These are phyloP conservation scores for Sinocyclocheilus grahami DNA, from an alignment of 2,113 vertebrate species.

Conservation along the genomic window DNA sequence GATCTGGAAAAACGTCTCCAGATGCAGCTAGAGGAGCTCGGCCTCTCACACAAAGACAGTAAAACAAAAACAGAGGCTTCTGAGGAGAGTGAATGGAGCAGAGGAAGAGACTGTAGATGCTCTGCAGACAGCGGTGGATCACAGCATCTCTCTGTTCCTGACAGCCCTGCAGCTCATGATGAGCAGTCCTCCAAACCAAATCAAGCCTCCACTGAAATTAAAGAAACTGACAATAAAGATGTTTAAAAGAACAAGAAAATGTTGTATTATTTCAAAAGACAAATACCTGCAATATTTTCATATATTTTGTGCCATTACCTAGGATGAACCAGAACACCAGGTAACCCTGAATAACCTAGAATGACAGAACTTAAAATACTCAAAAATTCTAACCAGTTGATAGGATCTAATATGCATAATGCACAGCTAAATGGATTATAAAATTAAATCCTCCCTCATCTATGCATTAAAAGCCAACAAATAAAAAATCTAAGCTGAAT, in stretches of 20 bases:
- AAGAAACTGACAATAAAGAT: slow-evolving; percentile 21
- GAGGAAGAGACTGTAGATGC: background rate
- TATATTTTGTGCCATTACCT: background rate
- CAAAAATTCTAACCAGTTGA: background rate
- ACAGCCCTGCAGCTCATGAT: background rate
- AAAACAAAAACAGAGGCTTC: background rate
- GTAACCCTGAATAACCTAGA: background rate
- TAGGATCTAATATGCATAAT: background rate
- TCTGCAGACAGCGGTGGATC: background rate
- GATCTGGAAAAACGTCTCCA: slow-evolving; percentile 69
- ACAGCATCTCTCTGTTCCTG: background rate
- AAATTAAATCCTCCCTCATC: background rate
- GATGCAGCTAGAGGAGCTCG: slow-evolving; percentile 39
- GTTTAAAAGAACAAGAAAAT: background rate
- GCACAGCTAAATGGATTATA: background rate
- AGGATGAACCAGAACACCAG: background rate
- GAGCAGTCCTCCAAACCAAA: background rate
- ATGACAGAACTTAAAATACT: background rate
- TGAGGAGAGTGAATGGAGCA: background rate
- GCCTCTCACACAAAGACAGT: background rate
- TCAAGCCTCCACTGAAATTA: background rate
- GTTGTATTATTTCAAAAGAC: background rate
- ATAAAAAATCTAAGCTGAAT: background rate
- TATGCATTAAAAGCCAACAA: background rate
- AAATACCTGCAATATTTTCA: background rate